These are phyloP conservation scores for Cotesia congregata DNA, from an alignment of 2,888 invertebrate species.

Conservation along the genomic window DNA sequence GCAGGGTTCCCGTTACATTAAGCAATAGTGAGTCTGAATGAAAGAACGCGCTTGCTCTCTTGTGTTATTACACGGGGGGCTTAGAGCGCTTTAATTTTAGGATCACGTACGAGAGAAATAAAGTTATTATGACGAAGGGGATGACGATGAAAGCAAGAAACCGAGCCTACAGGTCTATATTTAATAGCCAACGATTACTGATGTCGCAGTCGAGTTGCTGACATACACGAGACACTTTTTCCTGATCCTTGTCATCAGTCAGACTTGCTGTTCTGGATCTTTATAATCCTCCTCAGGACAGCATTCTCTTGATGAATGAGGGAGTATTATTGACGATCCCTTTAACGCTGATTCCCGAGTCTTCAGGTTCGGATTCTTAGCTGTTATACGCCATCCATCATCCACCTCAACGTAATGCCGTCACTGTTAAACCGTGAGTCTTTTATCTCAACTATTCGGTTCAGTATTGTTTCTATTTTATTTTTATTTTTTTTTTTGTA, in stretches of 20 bases:
- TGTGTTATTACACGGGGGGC: neutral
- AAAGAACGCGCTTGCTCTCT: neutral
- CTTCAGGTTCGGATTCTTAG: conserved; percentile 20
- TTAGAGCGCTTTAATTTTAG: neutral
- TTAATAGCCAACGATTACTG: neutral
- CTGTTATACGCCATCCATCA: conserved; percentile 10
- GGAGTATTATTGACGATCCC: conserved; percentile 27
- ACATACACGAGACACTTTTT: neutral
- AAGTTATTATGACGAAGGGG: neutral
- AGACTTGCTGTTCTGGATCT: neutral
- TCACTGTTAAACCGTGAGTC: conserved; percentile 36
- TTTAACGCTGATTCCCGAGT: conserved; percentile 6
- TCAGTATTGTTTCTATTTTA: neutral
- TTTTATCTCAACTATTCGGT: conserved; percentile 8
- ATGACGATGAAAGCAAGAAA: conserved; percentile 1
- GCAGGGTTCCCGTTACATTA: conserved; percentile 12
- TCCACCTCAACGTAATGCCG: conserved; percentile 21
- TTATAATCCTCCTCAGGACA: conserved; percentile 15
- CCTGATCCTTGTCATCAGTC: neutral
- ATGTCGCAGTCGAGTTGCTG: conserved; percentile 1
- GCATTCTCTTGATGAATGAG: conserved; percentile 2
- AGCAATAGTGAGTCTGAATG: neutral
- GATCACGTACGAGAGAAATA: neutral
- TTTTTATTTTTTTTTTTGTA: conserved; percentile 1
- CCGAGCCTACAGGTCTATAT: conserved; percentile 1